phyloP scores from a whole-genome alignment of 1,140 invertebrate genomes.

The Drosophila elegans region DNA sequence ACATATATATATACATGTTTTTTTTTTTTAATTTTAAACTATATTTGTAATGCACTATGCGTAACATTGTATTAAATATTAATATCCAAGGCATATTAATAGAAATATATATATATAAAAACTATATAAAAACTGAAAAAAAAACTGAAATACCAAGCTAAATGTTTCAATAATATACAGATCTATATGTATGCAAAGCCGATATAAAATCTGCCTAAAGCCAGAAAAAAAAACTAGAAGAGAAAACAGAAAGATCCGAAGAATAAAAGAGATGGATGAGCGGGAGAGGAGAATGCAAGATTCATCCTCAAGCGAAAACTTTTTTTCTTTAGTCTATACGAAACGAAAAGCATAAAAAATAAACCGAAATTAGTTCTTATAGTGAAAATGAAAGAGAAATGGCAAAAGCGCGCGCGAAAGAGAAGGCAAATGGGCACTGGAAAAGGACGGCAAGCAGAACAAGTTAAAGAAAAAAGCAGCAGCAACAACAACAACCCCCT shows the following conservation, averaged over 20 bases:
- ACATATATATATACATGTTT: slow-evolving; percentile 43
- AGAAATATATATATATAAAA: slow-evolving; percentile 56
- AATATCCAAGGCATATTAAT: slow-evolving; percentile 73
- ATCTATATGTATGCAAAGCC: slow-evolving; percentile 68
- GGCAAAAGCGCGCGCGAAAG: slow-evolving; percentile 23
- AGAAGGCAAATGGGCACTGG: slow-evolving; percentile 18
- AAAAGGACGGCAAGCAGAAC: slow-evolving; percentile 18
- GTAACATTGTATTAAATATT: slow-evolving; percentile 75
- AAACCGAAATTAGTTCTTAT: slow-evolving; percentile 58
- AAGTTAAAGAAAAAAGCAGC: slow-evolving; percentile 3
- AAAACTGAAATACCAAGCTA: slow-evolving; percentile 64
- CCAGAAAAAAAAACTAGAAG: slow-evolving; percentile 21
- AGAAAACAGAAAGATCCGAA: slow-evolving; percentile 11
- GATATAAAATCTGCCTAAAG: slow-evolving; percentile 54
- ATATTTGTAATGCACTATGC: slow-evolving; percentile 73
- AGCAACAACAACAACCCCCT: slow-evolving; percentile 36
- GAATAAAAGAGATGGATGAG: slow-evolving; percentile 4
- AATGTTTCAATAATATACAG: slow-evolving; percentile 75
- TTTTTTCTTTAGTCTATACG: slow-evolving; percentile 67
- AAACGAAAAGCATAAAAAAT: slow-evolving; percentile 9
- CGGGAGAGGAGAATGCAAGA: slow-evolving; percentile 5
- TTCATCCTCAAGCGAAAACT: slow-evolving; percentile 27
- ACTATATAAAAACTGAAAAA: slow-evolving; percentile 34
- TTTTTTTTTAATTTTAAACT: slow-evolving; percentile 68
- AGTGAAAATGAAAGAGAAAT: slow-evolving; percentile 54